These are phyloP conservation scores for Anarsia innoxiella DNA, from an alignment of 2,888 invertebrate genomes.

Conservation along the genomic window DNA sequence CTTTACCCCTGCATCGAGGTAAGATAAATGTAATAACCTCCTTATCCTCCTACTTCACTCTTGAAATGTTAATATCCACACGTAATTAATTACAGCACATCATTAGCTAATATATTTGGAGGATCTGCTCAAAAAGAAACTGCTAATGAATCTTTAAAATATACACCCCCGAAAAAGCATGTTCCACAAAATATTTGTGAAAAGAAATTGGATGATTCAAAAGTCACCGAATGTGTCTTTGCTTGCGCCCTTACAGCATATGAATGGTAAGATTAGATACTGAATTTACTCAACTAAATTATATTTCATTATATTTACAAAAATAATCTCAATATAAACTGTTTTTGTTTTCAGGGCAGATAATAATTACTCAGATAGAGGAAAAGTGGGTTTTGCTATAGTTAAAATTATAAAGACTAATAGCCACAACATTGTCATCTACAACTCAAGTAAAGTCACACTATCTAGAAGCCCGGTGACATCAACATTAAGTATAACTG, in stretches of 20 bases:
- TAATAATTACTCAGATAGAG: slow-evolving; percentile 43
- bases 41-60: too few species aligned
- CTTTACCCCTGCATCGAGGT: slow-evolving; percentile 60
- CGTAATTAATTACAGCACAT: slow-evolving; percentile 57
- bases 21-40: slow-evolving; percentile 13
- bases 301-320: slow-evolving; percentile 1
- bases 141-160: slow-evolving; percentile 50
- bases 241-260: slow-evolving; percentile 51
- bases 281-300: slow-evolving; percentile 7
- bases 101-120: slow-evolving; percentile 56
- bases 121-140: slow-evolving; percentile 26
- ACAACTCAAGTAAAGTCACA: slow-evolving; percentile 54
- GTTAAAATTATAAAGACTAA: slow-evolving; percentile 41
- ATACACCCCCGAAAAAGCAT: slow-evolving; percentile 40
- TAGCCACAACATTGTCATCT: slow-evolving; percentile 45
- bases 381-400: slow-evolving; percentile 60
- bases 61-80: not conserved
- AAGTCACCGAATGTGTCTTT: slow-evolving; percentile 45
- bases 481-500: slow-evolving; percentile 35
- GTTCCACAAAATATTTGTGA: slow-evolving; percentile 27
- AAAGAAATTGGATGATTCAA: slow-evolving; percentile 28
- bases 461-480: slow-evolving; percentile 43
- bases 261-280: slow-evolving; percentile 45
- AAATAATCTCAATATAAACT: slow-evolving; percentile 1
- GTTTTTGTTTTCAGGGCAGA: slow-evolving; percentile 37